Base-by-base conservation (phyloP, 2,113 vertebrate genomes). In the Prolemur simus region DNA sequence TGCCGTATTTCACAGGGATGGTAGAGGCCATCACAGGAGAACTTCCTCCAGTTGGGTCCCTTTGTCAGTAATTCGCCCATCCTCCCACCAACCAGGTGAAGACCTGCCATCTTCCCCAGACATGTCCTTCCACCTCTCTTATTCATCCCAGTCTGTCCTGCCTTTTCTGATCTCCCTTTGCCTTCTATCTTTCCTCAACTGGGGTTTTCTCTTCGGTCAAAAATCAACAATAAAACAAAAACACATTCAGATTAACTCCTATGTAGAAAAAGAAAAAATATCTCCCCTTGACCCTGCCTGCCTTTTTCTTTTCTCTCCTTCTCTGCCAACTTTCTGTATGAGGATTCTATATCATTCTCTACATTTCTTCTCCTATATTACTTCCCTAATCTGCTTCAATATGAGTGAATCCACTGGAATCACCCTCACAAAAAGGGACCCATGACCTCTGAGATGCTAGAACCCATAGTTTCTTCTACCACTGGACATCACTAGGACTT, bases 401-500 rank as follows among this genome's bases (percentile, higher is more conserved):
- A 25, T 2, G 42, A 89, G 3, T n/a, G 6, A 64, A 6, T n/a
- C 64, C 39, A 23, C 49, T 45, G 17, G 60, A 91, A 71, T 45
- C 4, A n/a, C 42, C n/a, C 52, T 42, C n/a, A 18, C 23, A 32
- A 56, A 54, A 69, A 2, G 12, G 2, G 0, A 3, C 3, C 8
- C 2, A 3, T n/a, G 69, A 83, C 54, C 25, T 39, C 20, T 3
- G 20, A 71, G 39, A 11, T 6, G 29, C 23, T 47, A 34, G 27
- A 32, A 10, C 25, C 17, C 18, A 0, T 2, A 0, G 12, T 1
- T 74, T 80, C 29, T 83, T 60, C 88, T 23, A n/a, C 39, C 2
- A 29, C 34, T 73, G 34, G 54, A 20, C n/a, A 13, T 66, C 49
- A n/a, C 23, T 54, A 39, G 32, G 56, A 69, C 17, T 23, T n/a